A percentile compares a stretch with the other conserved stretches of the same genome.
Evolutionary conservation across 2,888 invertebrate species (phyloP).

Genomic region (Biston betularia): DNA sequence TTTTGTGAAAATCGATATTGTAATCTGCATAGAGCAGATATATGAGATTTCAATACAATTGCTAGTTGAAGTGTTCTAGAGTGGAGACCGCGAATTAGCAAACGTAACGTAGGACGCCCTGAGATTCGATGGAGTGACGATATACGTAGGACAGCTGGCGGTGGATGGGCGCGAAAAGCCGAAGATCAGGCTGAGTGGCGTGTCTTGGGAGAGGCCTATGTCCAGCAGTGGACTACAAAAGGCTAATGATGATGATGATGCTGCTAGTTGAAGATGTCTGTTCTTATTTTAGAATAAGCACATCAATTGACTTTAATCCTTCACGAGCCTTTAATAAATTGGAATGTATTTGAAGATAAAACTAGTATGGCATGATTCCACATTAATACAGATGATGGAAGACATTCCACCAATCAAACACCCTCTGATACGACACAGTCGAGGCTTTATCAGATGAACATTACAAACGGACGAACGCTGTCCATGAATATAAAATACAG

Average conservation of each 20-base stretch:
- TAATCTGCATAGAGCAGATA: constrained; percentile 12
- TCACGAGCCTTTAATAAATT: constrained; percentile 7
- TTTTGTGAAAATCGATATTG: constrained; percentile 26
- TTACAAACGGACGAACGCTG: constrained; percentile 33
- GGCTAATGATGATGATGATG: no score
- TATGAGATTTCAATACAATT: neutral
- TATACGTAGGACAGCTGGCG: no score
- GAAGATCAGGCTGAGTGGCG: no score
- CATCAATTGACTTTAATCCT: constrained; percentile 20
- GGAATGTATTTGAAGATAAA: constrained; percentile 3
- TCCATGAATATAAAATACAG: constrained; percentile 40
- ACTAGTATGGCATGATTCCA: constrained; percentile 22
- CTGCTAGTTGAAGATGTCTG: no score
- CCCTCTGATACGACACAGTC: constrained; percentile 16
- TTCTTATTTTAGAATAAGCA: constrained; percentile 11
- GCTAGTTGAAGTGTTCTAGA: no score
- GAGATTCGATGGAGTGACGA: no score
- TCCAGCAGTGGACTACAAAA: no score
- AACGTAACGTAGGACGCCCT: no score
- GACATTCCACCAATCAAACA: constrained; percentile 28
- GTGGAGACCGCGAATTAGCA: no score
- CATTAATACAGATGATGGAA: constrained; percentile 34
- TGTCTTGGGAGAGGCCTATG: no score
- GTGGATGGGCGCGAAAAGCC: no score
- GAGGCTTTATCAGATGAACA: constrained; percentile 11